These are phyloP conservation scores for Beris morrisii DNA, from an alignment of 2,888 invertebrate genomes.

Conservation along the genomic window DNA sequence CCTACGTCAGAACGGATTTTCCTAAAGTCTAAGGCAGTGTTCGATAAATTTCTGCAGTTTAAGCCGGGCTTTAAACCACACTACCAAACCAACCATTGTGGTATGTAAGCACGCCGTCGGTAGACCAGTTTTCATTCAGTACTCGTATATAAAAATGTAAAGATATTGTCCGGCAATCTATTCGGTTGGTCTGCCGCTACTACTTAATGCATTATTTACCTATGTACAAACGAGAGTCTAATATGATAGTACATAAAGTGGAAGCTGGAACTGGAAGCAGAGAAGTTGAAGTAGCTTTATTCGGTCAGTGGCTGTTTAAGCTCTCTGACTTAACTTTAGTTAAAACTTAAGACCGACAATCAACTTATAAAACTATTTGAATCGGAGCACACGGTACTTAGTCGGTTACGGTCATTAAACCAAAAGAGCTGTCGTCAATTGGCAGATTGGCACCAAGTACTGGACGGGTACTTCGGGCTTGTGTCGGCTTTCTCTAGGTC, in stretches of 20 bases:
- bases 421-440: too few species aligned
- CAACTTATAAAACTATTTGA: constrained; percentile 24
- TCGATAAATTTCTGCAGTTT: too few species aligned
- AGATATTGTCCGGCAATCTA: too few species aligned
- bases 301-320: not conserved
- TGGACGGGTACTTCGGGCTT: not conserved
- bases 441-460: too few species aligned
- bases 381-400: not conserved
- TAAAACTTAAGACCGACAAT: not conserved
- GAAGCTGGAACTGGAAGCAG: not conserved
- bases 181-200: too few species aligned
- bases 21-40: not conserved
- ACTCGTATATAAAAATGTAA: too few species aligned
- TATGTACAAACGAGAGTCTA: too few species aligned
- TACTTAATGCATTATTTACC: too few species aligned
- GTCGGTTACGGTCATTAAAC: constrained; percentile 10
- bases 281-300: not conserved
- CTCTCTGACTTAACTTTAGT: not conserved
- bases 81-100: too few species aligned
- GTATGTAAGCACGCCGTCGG: too few species aligned
- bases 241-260: not conserved
- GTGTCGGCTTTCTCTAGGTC: constrained; percentile 16
- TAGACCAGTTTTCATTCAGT: too few species aligned
- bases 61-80: too few species aligned
- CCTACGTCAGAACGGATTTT: constrained; percentile 10